phyloP scores from a whole-genome alignment of 2,113 vertebrate species.

The Aldabrachelys gigantea region DNA sequence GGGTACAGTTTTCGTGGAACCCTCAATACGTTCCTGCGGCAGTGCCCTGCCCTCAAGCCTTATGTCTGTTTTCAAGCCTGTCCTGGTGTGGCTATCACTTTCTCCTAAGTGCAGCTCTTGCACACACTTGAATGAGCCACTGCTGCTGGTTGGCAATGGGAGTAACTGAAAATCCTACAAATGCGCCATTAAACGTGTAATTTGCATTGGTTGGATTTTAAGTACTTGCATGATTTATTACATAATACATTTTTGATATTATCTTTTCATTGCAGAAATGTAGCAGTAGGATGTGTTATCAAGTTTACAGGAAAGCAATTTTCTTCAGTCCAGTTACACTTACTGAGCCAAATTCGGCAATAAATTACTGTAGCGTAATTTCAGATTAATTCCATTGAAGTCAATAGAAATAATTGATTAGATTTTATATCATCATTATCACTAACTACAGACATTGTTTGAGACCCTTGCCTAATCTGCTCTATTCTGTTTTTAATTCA shows the following conservation, averaged over 20 bases:
- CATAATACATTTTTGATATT: background rate
- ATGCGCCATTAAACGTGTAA: background rate
- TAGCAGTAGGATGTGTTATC: background rate
- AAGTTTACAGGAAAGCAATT: background rate
- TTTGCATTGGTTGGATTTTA: background rate
- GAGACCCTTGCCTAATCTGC: background rate
- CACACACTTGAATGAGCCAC: background rate
- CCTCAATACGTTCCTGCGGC: background rate
- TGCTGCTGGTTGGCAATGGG: background rate
- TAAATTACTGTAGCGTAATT: background rate
- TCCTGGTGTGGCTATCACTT: background rate
- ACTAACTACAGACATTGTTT: background rate
- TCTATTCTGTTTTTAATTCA: constrained; percentile 15
- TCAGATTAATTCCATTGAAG: background rate
- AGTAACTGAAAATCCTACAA: background rate
- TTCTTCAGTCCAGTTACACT: background rate
- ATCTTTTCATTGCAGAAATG: background rate
- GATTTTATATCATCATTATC: background rate
- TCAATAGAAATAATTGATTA: background rate
- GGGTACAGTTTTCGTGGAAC: background rate
- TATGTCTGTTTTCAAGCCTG: too few relatives aligned
- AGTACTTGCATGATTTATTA: background rate
- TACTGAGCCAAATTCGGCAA: background rate
- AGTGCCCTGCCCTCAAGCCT: background rate
- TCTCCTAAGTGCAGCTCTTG: background rate